A percentile compares a stretch with the other conserved stretches of the same genome.
phyloP scores from a whole-genome alignment of 2,888 invertebrate genomes.

The Tubulanus polymorphus region DNA sequence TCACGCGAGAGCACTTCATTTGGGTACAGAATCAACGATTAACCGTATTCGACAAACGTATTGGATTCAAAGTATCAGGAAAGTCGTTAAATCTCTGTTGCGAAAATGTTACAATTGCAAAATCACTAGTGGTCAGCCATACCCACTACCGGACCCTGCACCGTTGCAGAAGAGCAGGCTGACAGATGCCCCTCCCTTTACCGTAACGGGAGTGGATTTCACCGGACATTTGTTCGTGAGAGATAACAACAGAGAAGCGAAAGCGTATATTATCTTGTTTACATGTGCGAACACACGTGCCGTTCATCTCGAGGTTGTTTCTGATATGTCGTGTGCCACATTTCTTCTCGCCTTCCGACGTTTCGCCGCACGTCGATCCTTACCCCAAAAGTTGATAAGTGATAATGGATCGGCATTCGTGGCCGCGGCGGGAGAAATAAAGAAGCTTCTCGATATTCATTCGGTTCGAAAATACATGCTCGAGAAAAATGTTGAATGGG shows the following conservation, averaged over 20 bases:
- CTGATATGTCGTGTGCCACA: constrained; percentile 7
- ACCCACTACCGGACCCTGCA: background rate
- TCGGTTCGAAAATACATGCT: constrained; percentile 8
- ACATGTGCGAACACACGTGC: constrained; percentile 19
- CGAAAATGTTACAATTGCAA: constrained; percentile 16
- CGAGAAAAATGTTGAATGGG: constrained; percentile 11
- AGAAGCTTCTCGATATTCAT: background rate
- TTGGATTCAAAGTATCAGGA: constrained; percentile 16
- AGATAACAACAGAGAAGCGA: constrained; percentile 4
- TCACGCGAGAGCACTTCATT: background rate
- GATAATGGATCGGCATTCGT: constrained; percentile 20
- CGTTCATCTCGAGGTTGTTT: constrained; percentile 19
- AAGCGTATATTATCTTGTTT: constrained; percentile 19
- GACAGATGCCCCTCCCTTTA: constrained; percentile 11
- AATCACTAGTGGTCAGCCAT: constrained; percentile 2
- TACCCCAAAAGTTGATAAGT: constrained; percentile 15
- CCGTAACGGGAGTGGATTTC: constrained; percentile 19
- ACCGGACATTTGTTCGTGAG: constrained; percentile 14
- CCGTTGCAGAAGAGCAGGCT: background rate
- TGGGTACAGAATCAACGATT: constrained; percentile 5
- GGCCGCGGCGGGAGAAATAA: constrained; percentile 8
- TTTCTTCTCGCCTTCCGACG: constrained; percentile 5
- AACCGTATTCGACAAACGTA: constrained; percentile 14
- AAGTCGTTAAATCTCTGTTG: constrained; percentile 8
- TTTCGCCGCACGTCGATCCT: constrained; percentile 16